Evolutionary conservation across 2,797 vertebrate genomes (phyloP), one percentile per base, ranked within the genome.

Genomic region (Chrosomus eos): DNA sequence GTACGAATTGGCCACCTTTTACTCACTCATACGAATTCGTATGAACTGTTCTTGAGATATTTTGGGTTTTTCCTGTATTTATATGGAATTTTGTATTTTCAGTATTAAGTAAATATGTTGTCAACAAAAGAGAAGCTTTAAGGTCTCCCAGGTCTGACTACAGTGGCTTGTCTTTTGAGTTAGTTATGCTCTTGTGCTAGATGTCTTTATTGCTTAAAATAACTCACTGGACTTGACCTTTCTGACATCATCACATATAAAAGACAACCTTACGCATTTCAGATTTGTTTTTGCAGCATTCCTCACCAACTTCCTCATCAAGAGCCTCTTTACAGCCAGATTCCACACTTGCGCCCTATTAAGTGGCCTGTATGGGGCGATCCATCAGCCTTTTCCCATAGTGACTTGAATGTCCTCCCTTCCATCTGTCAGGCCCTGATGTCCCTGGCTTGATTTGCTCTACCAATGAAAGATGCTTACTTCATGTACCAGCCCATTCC

Each of bases 381-480:
- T 95, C 94, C 93, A 95, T 95, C 95, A 94, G 87, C 85, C 83
- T 87, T 90, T 91, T 90, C 92, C 91, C 84, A 88, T 87, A 86
- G 91, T 83, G 60, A 92, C 88, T 84, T 84, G 85, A 36, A 26
- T 48, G n/a, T 80, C 80, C 53, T 91, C 92, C 87, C 88, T 92
- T 91, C 94, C 93, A 94, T 94, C 93, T 94, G 93, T 94, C 94
- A 94, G 90, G 88, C 92, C 89, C 93, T 92, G 81, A 80, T 92
- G 89, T 84, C 80, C 26, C 80, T 89, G 89, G 62, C 58, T 68
- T 89, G 90, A 93, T 86, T 86, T 77, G 74, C 68, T 77, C 38
- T 40, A 36, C 51, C 45, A 74, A 45, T 53, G 48, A 84, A n/a
- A 77, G n/a, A 40, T n/a, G 2, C 58, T 67, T 58, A 45, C 23